Evolutionary conservation across 2,888 invertebrate genomes (phyloP).

Genomic region (Papilio gigon): DNA sequence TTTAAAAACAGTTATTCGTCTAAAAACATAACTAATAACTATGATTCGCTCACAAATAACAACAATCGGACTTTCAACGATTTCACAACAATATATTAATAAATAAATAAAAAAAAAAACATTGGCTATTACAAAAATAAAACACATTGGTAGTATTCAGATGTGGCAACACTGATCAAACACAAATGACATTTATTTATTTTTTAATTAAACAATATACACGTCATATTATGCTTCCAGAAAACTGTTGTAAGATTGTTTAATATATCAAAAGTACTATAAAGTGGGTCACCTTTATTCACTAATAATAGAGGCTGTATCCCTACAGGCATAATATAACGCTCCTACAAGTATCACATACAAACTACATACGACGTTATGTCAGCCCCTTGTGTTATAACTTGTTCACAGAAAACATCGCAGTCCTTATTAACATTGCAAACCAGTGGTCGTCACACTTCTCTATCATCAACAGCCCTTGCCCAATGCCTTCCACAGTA

Average conservation of each 20-base stretch:
- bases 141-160: conserved; percentile 45
- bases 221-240: conserved; percentile 63
- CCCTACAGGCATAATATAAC: conserved; percentile 78
- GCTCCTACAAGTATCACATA: conserved; percentile 73
- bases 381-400: conserved; percentile 59
- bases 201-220: conserved; percentile 41
- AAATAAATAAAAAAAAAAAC: conserved; percentile 50
- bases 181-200: conserved; percentile 39
- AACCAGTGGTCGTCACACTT: no score
- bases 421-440: not conserved
- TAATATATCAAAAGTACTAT: conserved; percentile 44
- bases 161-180: conserved; percentile 51
- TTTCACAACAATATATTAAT: conserved; percentile 55
- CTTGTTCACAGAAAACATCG: not conserved
- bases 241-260: conserved; percentile 56
- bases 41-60: conserved; percentile 39
- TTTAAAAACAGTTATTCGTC: not conserved
- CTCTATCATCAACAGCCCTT: no score
- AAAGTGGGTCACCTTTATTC: conserved; percentile 60
- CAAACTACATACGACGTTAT: conserved; percentile 71
- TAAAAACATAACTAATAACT: conserved; percentile 33
- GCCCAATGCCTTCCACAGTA: no score
- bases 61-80: conserved; percentile 49
- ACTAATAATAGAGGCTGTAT: conserved; percentile 69
- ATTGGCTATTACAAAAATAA: conserved; percentile 50